phyloP scores from a whole-genome alignment of 2,888 invertebrate species.

The Frankliniella fusca region DNA sequence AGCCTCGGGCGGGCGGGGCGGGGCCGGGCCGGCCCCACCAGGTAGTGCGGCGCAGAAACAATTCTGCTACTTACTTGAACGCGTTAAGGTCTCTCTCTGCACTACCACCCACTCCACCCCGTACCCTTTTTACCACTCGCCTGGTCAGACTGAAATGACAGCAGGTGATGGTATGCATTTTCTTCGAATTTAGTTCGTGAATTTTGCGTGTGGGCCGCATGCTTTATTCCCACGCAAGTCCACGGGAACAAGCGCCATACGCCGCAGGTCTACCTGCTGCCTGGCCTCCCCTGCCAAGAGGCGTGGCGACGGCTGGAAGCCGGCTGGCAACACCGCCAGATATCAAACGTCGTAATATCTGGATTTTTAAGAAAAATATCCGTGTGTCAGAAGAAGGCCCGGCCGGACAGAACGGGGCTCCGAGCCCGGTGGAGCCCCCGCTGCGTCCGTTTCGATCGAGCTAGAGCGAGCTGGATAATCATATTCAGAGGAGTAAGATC shows the following conservation, averaged over 20 bases:
- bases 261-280: too few relatives aligned
- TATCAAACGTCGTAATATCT: slow-evolving; percentile 18
- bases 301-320: too few relatives aligned
- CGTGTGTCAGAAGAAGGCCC: background rate
- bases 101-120: too few relatives aligned
- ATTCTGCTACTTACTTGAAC: too few relatives aligned
- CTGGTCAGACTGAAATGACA: too few relatives aligned
- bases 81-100: too few relatives aligned
- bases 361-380: slow-evolving; percentile 16
- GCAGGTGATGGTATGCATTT: too few relatives aligned
- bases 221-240: too few relatives aligned
- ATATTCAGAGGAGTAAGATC: slow-evolving; percentile 4
- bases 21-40: background rate
- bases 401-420: background rate
- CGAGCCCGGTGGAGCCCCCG: background rate
- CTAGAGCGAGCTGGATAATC: slow-evolving; percentile 6
- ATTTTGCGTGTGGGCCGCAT: too few relatives aligned
- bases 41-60: background rate
- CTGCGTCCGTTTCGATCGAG: background rate
- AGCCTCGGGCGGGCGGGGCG: background rate
- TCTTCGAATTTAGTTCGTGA: too few relatives aligned
- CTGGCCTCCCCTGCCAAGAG: background rate
- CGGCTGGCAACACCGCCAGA: background rate
- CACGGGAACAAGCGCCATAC: too few relatives aligned
- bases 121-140: too few relatives aligned